Evolutionary conservation across 2,888 invertebrate species (phyloP), one percentile per base, ranked within the genome.

Genomic region (Synanthedon myopaeformis): DNA sequence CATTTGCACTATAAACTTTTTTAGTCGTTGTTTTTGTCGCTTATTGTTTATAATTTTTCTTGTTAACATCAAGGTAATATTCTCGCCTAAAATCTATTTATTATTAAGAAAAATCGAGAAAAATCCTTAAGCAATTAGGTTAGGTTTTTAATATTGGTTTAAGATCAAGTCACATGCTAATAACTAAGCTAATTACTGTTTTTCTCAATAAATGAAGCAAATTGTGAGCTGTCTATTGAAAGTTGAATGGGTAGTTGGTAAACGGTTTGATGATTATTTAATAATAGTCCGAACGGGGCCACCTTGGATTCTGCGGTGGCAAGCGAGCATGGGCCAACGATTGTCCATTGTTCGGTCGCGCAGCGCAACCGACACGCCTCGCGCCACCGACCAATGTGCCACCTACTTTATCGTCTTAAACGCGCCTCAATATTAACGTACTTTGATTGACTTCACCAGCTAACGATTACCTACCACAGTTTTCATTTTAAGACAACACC

Each of bases 301-400:
- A 55, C 56, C 54, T 62, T 59, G 65, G 62, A 12, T 60, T 57
- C 61, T 55, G 61, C 56, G 59, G 64, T 64, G 64, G 58, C 56
- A 59, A 13, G 65, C 65, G 64, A 67, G 65, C 63, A 49, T 59
- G 65, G 72, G 76, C 67, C 73, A 76, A 59, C 79, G 78, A 83
- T 84, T 82, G 81, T 64, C 80, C 74, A 87, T 87, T 87, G 86
- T 87, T 81, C 74, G 61, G 52, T 69, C 64, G 67, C 78, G 76
- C 74, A 70, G 67, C 82, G 83, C 72, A 74, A 80, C 85, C 74
- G 86, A 69, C 72, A 85, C 76, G 86, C 82, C 80, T 79, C 82
- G 85, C 84, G 70, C 85, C 71, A 64, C 70, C 73, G 76, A 74
- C 11, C 66, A 68, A 72, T 76, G 71, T 71, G 65, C 81, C 76